Evolutionary conservation across 2,888 invertebrate species (phyloP).

Genomic region (Thecocarcelia acutangulata): DNA sequence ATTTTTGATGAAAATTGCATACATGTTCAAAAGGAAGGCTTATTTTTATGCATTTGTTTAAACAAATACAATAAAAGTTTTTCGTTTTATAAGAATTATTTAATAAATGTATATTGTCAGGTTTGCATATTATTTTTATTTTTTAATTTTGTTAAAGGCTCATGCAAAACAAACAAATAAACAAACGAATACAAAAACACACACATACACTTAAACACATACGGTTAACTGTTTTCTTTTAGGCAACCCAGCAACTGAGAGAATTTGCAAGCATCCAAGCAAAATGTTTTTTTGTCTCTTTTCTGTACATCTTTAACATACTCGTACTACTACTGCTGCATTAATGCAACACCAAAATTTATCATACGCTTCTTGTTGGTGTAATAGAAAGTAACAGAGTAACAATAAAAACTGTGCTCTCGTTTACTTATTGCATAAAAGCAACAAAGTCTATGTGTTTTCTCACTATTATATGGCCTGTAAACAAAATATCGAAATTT

Average conservation of each 20-base stretch:
- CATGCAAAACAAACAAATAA: neutral
- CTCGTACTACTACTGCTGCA: too few species aligned
- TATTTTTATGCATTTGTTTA: slow-evolving; percentile 27
- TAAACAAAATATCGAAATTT: too few species aligned
- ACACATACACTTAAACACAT: neutral
- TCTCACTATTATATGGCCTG: too few species aligned
- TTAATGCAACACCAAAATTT: too few species aligned
- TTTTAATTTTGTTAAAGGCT: neutral
- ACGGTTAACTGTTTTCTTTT: too few species aligned
- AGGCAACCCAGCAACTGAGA: too few species aligned
- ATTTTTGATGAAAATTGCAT: slow-evolving; percentile 61
- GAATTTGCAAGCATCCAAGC: too few species aligned
- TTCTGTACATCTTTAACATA: neutral
- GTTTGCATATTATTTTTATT: slow-evolving; percentile 29
- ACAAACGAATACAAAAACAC: neutral
- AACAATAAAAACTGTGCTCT: too few species aligned
- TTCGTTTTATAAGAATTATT: slow-evolving; percentile 30
- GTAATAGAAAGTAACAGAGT: too few species aligned
- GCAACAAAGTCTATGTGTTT: too few species aligned
- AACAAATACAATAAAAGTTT: slow-evolving; percentile 29
- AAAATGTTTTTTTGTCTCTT: neutral
- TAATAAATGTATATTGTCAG: slow-evolving; percentile 51
- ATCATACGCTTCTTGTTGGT: too few species aligned
- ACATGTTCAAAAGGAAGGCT: neutral
- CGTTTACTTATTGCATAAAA: too few species aligned